phyloP scores from a whole-genome alignment of 2,888 invertebrate species.

The Brachynemurus nebulosus region DNA sequence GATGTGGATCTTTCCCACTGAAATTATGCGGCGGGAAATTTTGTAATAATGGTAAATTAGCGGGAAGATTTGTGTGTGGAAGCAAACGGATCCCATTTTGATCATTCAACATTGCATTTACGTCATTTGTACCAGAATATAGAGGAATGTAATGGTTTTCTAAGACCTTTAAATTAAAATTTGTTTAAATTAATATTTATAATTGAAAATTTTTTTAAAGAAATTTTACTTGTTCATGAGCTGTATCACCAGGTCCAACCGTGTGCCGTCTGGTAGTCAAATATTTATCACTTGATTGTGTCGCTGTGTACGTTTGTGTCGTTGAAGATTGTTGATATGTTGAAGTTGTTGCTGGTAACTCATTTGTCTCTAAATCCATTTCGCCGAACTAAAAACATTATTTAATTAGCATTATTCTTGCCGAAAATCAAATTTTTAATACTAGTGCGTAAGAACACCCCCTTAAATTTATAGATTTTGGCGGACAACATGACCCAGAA shows the following conservation, averaged over 20 bases:
- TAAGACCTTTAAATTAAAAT: conserved; percentile 12
- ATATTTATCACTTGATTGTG: conserved; percentile 29
- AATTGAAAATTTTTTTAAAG: too few relatives aligned
- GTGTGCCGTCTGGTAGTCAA: conserved; percentile 73
- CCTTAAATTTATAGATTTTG: too few relatives aligned
- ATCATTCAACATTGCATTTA: conserved; percentile 23
- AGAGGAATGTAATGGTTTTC: conserved; percentile 12
- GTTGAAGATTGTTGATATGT: conserved; percentile 4
- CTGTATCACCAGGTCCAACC: conserved; percentile 82
- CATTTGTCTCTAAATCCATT: conserved; percentile 32
- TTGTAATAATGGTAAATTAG: conserved; percentile 69
- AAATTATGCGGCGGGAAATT: conserved; percentile 74
- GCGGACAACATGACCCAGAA: too few relatives aligned
- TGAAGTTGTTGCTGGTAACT: conserved; percentile 20
- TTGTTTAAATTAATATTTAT: conserved; percentile 10
- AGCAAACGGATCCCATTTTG: conserved; percentile 36
- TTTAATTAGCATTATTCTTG: too few relatives aligned
- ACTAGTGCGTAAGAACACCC: too few relatives aligned
- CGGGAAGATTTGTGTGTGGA: conserved; percentile 71
- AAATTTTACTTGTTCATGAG: conserved; percentile 65
- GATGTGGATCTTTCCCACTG: conserved; percentile 83
- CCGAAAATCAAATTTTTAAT: too few relatives aligned
- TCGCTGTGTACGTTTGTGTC: conserved; percentile 7
- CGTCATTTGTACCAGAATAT: conserved; percentile 13
- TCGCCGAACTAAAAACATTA: conserved; percentile 36